phyloP scores from a whole-genome alignment of 2,113 vertebrate species.

The Herpetotheres cachinnans region DNA sequence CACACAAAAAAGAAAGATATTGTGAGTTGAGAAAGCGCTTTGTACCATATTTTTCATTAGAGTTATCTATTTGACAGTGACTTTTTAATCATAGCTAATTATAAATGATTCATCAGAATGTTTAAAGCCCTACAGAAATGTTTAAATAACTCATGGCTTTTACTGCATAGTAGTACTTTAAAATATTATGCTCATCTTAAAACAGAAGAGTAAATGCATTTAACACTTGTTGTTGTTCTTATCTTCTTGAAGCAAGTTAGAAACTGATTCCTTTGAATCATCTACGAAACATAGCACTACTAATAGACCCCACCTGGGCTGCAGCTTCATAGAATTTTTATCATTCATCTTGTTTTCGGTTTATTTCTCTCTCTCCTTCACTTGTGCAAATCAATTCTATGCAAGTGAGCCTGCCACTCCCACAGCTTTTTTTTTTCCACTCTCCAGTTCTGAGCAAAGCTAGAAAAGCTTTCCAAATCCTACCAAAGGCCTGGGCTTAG shows the following conservation, averaged over 20 bases:
- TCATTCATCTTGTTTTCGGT: neutral
- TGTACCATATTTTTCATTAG: neutral
- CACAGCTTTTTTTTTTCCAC: neutral
- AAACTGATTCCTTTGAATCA: neutral
- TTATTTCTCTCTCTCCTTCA: neutral
- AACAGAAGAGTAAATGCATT: neutral
- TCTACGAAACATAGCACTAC: neutral
- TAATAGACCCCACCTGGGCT: neutral
- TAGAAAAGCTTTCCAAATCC: neutral
- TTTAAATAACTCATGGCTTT: neutral
- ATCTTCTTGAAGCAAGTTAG: neutral
- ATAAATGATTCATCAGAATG: conserved; percentile 18
- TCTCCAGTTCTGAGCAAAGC: neutral
- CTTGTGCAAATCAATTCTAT: neutral
- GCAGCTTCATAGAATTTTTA: neutral
- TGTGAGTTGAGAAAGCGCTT: neutral
- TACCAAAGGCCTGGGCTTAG: neutral
- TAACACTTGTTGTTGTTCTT: neutral
- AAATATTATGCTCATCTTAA: neutral
- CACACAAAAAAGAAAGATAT: neutral
- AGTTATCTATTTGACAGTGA: neutral
- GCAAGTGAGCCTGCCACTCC: neutral
- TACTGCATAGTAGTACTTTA: neutral
- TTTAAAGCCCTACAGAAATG: conserved; percentile 18
- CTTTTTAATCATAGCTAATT: conserved; percentile 38